These are phyloP conservation scores for Eueides isabella DNA, from an alignment of 1,140 invertebrate genomes.

Conservation along the genomic window DNA sequence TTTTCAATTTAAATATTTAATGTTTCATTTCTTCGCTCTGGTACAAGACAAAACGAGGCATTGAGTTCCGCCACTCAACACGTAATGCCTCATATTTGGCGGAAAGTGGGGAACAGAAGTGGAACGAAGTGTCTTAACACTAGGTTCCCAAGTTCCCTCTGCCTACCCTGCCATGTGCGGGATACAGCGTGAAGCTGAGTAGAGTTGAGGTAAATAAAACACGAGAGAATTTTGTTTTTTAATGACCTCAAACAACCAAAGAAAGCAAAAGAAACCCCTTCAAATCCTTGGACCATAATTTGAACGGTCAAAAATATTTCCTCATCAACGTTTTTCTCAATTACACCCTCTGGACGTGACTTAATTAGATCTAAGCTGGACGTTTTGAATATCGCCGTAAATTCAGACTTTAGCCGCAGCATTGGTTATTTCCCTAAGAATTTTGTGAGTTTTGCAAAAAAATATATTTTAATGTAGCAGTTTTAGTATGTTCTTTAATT, in stretches of 20 bases:
- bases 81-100: too few species aligned
- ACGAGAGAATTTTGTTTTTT: too few species aligned
- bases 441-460: neutral
- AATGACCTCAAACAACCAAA: neutral
- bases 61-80: too few species aligned
- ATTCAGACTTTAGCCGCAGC: neutral
- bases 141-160: too few species aligned
- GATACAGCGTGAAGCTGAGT: too few species aligned
- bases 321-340: constrained; percentile 7
- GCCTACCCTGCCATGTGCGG: too few species aligned
- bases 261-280: neutral
- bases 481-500: neutral
- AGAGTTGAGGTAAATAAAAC: too few species aligned
- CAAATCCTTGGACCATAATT: neutral
- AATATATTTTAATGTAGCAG: neutral
- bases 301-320: neutral
- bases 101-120: too few species aligned
- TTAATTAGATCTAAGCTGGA: neutral
- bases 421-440: neutral
- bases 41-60: too few species aligned
- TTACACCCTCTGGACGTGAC: neutral
- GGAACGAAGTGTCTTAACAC: too few species aligned
- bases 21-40: too few species aligned
- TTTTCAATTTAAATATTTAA: too few species aligned
- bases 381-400: neutral